Conservation (phyloP, 1,140 invertebrate species). For the Aphaenogaster rudis region DNA sequence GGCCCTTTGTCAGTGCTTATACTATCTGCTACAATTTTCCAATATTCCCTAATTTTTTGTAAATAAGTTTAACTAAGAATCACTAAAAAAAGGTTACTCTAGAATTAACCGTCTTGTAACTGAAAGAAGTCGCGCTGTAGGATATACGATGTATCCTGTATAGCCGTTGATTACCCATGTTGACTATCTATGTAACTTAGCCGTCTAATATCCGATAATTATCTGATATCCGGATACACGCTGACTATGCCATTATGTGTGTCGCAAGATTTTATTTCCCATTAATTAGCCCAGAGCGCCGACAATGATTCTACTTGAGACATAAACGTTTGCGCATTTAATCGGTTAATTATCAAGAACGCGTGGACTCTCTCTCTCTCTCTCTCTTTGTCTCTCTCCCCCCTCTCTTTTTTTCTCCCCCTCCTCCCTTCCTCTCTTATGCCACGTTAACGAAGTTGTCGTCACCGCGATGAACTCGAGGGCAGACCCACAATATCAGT, state of each 20-base stretch:
- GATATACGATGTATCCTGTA: not conserved
- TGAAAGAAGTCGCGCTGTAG: not conserved
- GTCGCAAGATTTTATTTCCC: conserved; percentile 25
- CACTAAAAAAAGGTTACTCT: not conserved
- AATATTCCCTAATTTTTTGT: not conserved
- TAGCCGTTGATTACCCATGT: not conserved
- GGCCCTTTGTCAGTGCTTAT: not conserved
- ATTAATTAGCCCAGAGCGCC: conserved; percentile 25
- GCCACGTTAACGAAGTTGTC: conserved; percentile 73
- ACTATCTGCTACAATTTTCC: not conserved
- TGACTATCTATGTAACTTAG: conserved; percentile 21
- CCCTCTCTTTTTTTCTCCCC: not conserved
- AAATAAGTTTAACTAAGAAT: not conserved
- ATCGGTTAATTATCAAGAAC: conserved; percentile 71
- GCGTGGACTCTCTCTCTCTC: not conserved
- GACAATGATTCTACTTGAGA: conserved; percentile 10
- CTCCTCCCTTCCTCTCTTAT: not conserved
- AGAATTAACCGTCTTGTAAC: not conserved
- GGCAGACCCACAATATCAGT: conserved; percentile 71
- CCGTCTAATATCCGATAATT: conserved; percentile 15
- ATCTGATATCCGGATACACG: conserved; percentile 25
- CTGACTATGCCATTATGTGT: not conserved
- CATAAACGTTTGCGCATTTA: conserved; percentile 56
- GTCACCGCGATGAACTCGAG: conserved; percentile 61
- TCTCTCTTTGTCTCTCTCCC: not conserved